Conservation (phyloP, 2,113 vertebrate species). For the Lepus timidus region DNA sequence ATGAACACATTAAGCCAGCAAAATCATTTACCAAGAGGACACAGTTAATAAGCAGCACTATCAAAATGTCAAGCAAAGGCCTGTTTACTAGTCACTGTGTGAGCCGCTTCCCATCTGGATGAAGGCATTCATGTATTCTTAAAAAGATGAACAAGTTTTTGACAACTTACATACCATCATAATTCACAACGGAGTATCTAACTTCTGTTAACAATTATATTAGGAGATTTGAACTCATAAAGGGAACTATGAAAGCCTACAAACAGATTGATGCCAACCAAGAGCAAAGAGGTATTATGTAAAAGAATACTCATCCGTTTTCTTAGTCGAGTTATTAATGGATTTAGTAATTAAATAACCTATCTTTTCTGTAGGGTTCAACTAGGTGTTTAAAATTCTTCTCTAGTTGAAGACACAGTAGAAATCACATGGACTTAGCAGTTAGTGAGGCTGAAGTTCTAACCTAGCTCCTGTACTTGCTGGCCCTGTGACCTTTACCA, state of each 20-base stretch:
- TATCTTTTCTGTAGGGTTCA: background rate
- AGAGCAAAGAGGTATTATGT: background rate
- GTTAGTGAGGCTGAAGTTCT: background rate
- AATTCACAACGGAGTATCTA: background rate
- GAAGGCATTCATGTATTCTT: background rate
- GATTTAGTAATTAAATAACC: background rate
- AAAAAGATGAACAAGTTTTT: background rate
- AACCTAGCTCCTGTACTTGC: background rate
- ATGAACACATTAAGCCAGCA: background rate
- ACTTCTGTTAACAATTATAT: background rate
- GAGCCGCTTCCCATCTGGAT: background rate
- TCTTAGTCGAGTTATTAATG: background rate
- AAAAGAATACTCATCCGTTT: background rate
- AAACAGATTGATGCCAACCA: background rate
- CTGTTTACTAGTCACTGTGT: background rate
- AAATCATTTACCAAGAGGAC: background rate
- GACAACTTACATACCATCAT: background rate
- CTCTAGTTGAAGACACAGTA: background rate
- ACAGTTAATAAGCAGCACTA: background rate
- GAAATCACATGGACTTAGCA: background rate
- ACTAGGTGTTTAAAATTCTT: background rate
- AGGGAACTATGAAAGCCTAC: background rate
- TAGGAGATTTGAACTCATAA: background rate
- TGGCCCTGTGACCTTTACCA: background rate
- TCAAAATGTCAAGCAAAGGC: background rate